A percentile compares a stretch with the other conserved stretches of the same genome.
phyloP scores from a whole-genome alignment of 35 echinoderm and acorn worm species.

The Strongylocentrotus purpuratus region DNA sequence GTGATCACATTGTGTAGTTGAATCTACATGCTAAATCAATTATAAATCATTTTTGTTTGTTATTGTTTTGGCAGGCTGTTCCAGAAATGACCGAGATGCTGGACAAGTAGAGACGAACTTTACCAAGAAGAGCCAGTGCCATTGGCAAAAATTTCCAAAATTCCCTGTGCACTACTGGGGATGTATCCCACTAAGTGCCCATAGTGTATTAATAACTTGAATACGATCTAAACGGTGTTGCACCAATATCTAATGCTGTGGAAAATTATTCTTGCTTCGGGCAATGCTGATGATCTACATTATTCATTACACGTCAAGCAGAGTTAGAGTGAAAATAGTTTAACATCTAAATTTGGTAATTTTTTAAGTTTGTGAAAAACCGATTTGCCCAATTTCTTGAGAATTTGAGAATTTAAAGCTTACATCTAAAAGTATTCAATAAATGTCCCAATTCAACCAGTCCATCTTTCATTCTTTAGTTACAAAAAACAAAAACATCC shows the following conservation, averaged over 20 bases:
- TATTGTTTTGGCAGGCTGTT: constrained; percentile 62
- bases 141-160: background rate
- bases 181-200: background rate
- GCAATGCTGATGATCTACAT: too few relatives aligned
- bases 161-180: background rate
- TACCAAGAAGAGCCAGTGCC: background rate
- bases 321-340: background rate
- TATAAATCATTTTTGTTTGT: background rate
- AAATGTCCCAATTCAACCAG: too few relatives aligned
- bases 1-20: background rate
- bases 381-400: too few relatives aligned
- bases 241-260: background rate
- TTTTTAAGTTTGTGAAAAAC: too few relatives aligned
- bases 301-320: background rate
- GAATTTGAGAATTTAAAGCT: too few relatives aligned
- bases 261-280: too few relatives aligned
- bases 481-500: too few relatives aligned
- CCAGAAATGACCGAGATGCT: constrained; percentile 78
- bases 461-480: too few relatives aligned
- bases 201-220: too few relatives aligned
- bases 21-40: too few relatives aligned
- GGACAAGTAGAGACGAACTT: constrained; percentile 48
- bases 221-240: background rate
- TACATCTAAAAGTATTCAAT: too few relatives aligned
- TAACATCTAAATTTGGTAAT: too few relatives aligned